Evolutionary conservation across 35 echinoderm and acorn worm genomes (phyloP).

Genomic region (Eucidaris tribuloides): DNA sequence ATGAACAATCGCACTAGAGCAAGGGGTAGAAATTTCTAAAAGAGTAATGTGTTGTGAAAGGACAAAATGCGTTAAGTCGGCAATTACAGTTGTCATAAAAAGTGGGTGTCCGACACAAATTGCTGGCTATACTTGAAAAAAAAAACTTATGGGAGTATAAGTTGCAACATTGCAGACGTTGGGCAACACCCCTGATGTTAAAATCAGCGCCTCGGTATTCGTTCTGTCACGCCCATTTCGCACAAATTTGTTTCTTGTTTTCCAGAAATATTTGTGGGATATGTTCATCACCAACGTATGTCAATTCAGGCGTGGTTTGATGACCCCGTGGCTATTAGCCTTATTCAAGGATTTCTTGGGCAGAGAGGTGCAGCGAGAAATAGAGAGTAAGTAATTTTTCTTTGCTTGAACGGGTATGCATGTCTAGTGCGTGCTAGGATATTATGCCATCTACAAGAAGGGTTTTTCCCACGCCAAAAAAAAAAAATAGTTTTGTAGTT

Average conservation of each 20-base stretch:
- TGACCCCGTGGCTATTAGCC: constrained; percentile 50
- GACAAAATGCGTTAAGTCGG: too few relatives aligned
- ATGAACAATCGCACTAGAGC: too few relatives aligned
- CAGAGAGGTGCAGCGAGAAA: constrained; percentile 67
- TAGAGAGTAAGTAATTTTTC: constrained; percentile 72
- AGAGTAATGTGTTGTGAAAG: too few relatives aligned
- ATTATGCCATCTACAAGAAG: too few relatives aligned
- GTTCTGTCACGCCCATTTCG: not conserved
- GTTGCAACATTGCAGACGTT: not conserved
- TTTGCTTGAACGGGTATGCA: not conserved
- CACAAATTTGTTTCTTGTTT: not conserved
- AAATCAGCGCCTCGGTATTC: not conserved
- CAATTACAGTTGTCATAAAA: too few relatives aligned
- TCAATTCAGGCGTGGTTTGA: constrained; percentile 80
- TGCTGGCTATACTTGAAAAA: too few relatives aligned
- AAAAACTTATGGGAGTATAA: not conserved
- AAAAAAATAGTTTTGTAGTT: too few relatives aligned
- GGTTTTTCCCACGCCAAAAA: too few relatives aligned
- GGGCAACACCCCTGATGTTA: not conserved
- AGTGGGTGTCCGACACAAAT: too few relatives aligned
- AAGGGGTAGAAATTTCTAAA: too few relatives aligned
- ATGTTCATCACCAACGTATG: constrained; percentile 98
- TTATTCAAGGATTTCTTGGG: constrained; percentile 75
- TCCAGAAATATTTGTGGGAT: constrained; percentile 90
- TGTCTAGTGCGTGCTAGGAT: too few relatives aligned